Conservation (phyloP, 2,113 vertebrate genomes). For the Poecile atricapillus region DNA sequence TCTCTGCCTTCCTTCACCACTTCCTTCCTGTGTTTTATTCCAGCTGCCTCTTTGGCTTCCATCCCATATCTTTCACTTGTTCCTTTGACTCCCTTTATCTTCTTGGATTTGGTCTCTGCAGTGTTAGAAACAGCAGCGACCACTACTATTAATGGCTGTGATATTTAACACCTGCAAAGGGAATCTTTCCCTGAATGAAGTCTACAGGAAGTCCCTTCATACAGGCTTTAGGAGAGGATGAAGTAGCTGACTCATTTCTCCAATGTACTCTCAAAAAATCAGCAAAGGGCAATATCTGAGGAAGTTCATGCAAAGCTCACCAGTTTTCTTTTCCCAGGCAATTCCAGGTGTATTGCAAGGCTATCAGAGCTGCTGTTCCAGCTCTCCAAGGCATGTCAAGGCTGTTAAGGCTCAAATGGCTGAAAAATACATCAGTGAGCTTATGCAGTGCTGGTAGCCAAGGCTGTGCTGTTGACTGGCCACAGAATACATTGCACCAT, state of each 20-base stretch:
- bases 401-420: neutral
- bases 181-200: neutral
- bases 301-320: neutral
- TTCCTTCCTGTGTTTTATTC: neutral
- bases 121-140: neutral
- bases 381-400: neutral
- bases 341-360: neutral
- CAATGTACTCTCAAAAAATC: neutral
- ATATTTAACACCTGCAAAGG: neutral
- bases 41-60: neutral
- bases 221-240: neutral
- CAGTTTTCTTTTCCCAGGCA: neutral
- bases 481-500: accelerated
- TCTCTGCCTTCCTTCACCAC: neutral
- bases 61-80: neutral
- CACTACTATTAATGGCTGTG: neutral
- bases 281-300: neutral
- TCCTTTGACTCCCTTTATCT: neutral
- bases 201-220: neutral
- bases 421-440: neutral
- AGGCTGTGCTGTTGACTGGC: neutral
- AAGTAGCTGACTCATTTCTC: neutral
- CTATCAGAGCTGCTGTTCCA: neutral
- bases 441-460: neutral
- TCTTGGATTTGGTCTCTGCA: neutral